Conservation (phyloP, 2,113 vertebrate species). For the Coryphaenoides rupestris region DNA sequence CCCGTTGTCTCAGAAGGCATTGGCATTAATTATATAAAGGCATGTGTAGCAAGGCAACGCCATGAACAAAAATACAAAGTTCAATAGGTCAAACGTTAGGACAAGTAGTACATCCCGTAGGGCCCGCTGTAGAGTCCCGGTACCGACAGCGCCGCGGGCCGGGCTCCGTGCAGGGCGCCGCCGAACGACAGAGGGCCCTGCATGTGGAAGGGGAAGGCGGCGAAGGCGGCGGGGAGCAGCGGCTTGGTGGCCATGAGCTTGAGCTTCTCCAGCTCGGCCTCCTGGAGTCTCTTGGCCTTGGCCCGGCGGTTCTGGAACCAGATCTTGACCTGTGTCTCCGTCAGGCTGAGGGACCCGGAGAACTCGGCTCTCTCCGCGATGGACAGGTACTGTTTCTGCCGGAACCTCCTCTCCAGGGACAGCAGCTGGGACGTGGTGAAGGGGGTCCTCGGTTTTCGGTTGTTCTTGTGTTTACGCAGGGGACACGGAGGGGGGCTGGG, state of each 20-base stretch:
- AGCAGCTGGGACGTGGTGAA: slow-evolving; percentile 70
- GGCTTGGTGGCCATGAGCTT: slow-evolving; percentile 69
- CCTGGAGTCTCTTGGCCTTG: slow-evolving; percentile 70
- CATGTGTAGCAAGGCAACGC: slow-evolving; percentile 23
- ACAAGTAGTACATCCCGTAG: slow-evolving; percentile 69
- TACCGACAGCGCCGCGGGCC: slow-evolving; percentile 48
- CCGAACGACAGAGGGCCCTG: slow-evolving; percentile 49
- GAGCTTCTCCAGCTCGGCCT: slow-evolving; percentile 69
- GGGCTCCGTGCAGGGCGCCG: slow-evolving; percentile 35
- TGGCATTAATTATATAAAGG: slow-evolving; percentile 17
- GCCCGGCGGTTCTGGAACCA: slow-evolving; percentile 75
- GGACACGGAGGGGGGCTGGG: slow-evolving; percentile 47
- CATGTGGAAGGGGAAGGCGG: slow-evolving; percentile 60
- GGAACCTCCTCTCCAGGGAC: slow-evolving; percentile 67
- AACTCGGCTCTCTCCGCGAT: slow-evolving; percentile 64
- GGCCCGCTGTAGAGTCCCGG: slow-evolving; percentile 62
- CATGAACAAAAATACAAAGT: slow-evolving; percentile 6
- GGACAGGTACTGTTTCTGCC: slow-evolving; percentile 69
- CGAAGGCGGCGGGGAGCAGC: slow-evolving; percentile 59
- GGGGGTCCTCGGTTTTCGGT: slow-evolving; percentile 68
- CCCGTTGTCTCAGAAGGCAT: not conserved
- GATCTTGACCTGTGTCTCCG: slow-evolving; percentile 73
- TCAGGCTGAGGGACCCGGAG: slow-evolving; percentile 63
- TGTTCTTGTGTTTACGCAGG: slow-evolving; percentile 70
- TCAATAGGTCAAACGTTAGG: slow-evolving; percentile 58